phyloP scores from a whole-genome alignment of 2,888 invertebrate genomes.

The Harpalus rubripes region DNA sequence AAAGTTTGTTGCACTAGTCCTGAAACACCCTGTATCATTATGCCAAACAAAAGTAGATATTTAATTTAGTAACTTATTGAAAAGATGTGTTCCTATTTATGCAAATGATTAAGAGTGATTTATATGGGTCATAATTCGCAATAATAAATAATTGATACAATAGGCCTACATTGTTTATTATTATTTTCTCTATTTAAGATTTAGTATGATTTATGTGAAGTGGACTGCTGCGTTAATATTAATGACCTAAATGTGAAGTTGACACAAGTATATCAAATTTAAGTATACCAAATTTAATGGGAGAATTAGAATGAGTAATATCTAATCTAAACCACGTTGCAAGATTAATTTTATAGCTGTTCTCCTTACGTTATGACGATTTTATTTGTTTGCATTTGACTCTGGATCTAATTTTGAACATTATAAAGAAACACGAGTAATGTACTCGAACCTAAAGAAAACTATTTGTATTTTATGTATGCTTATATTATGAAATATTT shows the following conservation, averaged over 20 bases:
- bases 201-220: conserved; percentile 32
- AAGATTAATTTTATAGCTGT: conserved; percentile 3
- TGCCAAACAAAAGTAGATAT: neutral
- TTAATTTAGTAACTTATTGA: neutral
- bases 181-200: conserved; percentile 27
- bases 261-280: conserved; percentile 32
- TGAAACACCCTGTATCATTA: no score
- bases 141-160: conserved; percentile 44
- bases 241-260: conserved; percentile 27
- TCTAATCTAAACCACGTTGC: conserved; percentile 1
- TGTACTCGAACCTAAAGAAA: no score
- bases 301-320: conserved; percentile 21
- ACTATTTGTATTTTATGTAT: no score
- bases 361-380: neutral
- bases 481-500: no score
- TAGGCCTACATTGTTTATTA: conserved; percentile 40
- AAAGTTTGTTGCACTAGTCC: no score
- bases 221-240: conserved; percentile 26
- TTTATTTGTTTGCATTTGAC: neutral
- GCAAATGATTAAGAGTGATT: conserved; percentile 34
- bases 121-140: conserved; percentile 40
- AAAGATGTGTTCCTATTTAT: conserved; percentile 6
- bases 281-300: conserved; percentile 28
- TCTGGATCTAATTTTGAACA: neutral
- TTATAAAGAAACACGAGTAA: neutral